Percentiles rank a stretch among this genome's conserved stretches.
phyloP scores from a whole-genome alignment of 2,888 invertebrate genomes.

The Agriopis marginaria region DNA sequence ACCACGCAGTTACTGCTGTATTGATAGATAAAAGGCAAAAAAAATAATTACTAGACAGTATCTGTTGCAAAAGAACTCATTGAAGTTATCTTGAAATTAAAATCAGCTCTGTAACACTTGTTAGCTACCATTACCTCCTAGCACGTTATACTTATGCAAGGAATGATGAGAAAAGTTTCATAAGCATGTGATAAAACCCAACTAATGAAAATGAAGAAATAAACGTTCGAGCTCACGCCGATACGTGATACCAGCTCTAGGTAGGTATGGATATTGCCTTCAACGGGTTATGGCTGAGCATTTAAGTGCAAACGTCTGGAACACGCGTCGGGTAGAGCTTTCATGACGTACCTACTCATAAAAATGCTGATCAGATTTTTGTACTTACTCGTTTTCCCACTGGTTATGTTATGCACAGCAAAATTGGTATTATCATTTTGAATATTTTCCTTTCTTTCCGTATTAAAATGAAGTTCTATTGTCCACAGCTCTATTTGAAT shows the following conservation, averaged over 20 bases:
- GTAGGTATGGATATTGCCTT: slow-evolving; percentile 2
- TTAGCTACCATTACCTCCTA: background rate
- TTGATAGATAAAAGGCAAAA: background rate
- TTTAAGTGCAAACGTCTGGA: slow-evolving; percentile 38
- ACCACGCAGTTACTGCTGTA: too few relatives aligned
- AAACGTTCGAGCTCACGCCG: slow-evolving; percentile 8
- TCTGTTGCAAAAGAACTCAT: background rate
- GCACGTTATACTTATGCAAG: background rate
- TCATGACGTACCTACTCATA: slow-evolving; percentile 29
- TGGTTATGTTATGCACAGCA: slow-evolving; percentile 29
- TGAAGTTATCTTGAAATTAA: background rate
- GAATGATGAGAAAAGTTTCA: slow-evolving; percentile 3
- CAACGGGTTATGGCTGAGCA: slow-evolving; percentile 25
- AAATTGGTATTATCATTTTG: slow-evolving; percentile 30
- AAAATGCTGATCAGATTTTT: slow-evolving; percentile 44
- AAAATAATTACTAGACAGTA: background rate
- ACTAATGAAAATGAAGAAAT: slow-evolving; percentile 12
- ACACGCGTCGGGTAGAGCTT: slow-evolving; percentile 25
- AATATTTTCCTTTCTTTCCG: slow-evolving; percentile 21
- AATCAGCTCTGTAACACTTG: background rate
- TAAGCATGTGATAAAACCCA: background rate
- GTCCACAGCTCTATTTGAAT: slow-evolving; percentile 29
- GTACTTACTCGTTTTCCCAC: slow-evolving; percentile 21
- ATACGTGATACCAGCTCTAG: background rate
- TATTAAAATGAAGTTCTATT: slow-evolving; percentile 26